These are phyloP conservation scores for Motacilla alba DNA, from an alignment of 2,113 vertebrate genomes.

Conservation along the genomic window DNA sequence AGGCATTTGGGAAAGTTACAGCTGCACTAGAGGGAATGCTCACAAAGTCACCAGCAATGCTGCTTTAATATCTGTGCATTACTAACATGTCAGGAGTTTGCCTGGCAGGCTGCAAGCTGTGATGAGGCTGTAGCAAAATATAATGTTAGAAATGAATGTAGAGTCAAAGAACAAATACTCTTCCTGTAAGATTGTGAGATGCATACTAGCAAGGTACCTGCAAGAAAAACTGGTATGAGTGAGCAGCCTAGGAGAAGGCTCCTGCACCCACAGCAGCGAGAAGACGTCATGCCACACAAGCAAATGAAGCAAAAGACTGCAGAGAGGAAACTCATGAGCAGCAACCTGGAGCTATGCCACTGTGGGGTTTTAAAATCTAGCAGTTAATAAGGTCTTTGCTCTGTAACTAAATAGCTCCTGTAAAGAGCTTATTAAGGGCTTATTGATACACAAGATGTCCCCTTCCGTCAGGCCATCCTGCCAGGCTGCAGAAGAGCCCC, in stretches of 20 bases:
- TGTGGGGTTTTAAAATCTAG: neutral
- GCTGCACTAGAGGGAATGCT: neutral
- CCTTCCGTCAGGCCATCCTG: neutral
- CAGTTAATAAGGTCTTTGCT: neutral
- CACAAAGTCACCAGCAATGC: neutral
- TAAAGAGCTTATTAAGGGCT: slow-evolving; percentile 46
- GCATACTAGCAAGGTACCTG: neutral
- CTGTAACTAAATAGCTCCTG: neutral
- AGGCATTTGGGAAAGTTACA: neutral
- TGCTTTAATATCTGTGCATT: neutral
- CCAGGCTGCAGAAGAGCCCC: neutral
- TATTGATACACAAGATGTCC: neutral
- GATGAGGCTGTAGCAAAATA: neutral
- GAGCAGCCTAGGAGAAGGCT: neutral
- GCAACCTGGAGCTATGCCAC: slow-evolving; percentile 1
- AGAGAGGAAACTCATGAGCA: neutral
- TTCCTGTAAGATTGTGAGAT: neutral
- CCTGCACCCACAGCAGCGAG: neutral
- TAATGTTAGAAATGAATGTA: neutral
- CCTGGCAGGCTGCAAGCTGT: neutral
- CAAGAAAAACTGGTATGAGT: neutral
- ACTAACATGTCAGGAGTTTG: neutral
- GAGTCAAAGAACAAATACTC: neutral
- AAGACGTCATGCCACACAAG: neutral
- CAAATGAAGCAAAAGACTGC: slow-evolving; percentile 19